Evolutionary conservation across 2,888 invertebrate genomes (phyloP).

Genomic region (Gisinianus flammeolus): DNA sequence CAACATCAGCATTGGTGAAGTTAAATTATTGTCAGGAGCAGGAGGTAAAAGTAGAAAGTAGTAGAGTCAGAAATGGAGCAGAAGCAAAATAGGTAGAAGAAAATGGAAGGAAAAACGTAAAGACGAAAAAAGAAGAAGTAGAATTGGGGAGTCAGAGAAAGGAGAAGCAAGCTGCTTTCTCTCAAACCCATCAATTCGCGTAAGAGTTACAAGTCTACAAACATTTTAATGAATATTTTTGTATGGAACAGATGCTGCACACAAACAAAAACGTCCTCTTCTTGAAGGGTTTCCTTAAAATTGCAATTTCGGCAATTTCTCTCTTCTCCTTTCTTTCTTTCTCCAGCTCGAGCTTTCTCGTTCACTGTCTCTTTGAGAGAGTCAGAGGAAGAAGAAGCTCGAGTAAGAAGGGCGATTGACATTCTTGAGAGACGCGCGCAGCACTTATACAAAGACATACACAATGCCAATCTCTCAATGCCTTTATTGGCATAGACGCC

Average conservation of each 20-base stretch:
- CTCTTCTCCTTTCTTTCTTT: neutral
- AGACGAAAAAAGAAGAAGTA: neutral
- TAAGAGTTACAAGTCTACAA: constrained; percentile 15
- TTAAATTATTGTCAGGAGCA: constrained; percentile 13
- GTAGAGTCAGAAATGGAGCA: neutral
- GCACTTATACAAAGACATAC: too few relatives aligned
- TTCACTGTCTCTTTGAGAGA: too few relatives aligned
- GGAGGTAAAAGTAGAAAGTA: neutral
- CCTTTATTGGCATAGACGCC: neutral
- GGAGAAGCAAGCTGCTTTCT: neutral
- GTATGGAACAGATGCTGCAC: constrained; percentile 25
- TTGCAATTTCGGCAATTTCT: constrained; percentile 22
- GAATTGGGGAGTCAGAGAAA: neutral
- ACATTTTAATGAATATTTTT: constrained; percentile 31
- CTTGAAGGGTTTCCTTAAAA: constrained; percentile 41
- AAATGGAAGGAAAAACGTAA: neutral
- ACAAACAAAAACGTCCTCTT: constrained; percentile 19
- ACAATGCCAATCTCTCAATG: neutral
- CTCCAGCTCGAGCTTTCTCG: neutral
- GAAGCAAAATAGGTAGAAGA: neutral
- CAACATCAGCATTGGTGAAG: neutral
- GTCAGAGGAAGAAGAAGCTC: neutral
- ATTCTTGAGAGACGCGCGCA: too few relatives aligned
- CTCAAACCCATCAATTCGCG: constrained; percentile 25
- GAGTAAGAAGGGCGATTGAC: neutral